A percentile compares a stretch with the other conserved stretches of the same genome.
These are phyloP conservation scores for Enoplosus armatus DNA, from an alignment of 2,797 vertebrate genomes.

Conservation along the genomic window DNA sequence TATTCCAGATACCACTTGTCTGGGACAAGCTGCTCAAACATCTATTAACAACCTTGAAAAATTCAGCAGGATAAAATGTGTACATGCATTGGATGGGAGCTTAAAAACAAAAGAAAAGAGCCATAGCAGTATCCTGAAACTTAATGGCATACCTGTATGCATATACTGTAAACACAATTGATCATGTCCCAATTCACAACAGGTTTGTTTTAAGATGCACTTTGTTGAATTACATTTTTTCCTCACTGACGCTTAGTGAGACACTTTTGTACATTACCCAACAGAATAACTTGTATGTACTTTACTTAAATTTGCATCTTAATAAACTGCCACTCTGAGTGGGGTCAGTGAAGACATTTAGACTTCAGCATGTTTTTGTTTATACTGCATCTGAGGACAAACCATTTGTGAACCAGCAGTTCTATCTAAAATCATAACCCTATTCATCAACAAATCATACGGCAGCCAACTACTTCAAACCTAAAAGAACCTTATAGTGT, in stretches of 20 bases:
- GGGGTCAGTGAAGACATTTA: background rate
- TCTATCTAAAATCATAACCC: slow-evolving; percentile 9
- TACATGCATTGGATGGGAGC: background rate
- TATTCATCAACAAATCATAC: background rate
- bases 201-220: slow-evolving; percentile 19
- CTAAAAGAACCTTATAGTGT: slow-evolving; percentile 7
- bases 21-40: background rate
- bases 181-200: background rate
- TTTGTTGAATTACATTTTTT: background rate
- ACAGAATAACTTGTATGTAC: background rate
- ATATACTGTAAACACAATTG: slow-evolving; percentile 8
- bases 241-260: background rate
- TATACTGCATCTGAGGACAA: slow-evolving; percentile 22
- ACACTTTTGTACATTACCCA: background rate
- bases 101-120: slow-evolving; percentile 8
- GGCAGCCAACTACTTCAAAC: slow-evolving; percentile 24
- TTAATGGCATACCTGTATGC: background rate
- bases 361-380: background rate
- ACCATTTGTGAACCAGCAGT: slow-evolving; percentile 25
- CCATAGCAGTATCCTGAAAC: background rate
- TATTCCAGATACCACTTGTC: background rate
- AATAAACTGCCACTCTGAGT: background rate
- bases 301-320: background rate
- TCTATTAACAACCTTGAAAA: background rate
- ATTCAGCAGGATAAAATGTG: slow-evolving; percentile 13